Evolutionary conservation across 2,113 vertebrate species (phyloP), one percentile per base, ranked within the genome.

Genomic region (Todiramphus chloris): DNA sequence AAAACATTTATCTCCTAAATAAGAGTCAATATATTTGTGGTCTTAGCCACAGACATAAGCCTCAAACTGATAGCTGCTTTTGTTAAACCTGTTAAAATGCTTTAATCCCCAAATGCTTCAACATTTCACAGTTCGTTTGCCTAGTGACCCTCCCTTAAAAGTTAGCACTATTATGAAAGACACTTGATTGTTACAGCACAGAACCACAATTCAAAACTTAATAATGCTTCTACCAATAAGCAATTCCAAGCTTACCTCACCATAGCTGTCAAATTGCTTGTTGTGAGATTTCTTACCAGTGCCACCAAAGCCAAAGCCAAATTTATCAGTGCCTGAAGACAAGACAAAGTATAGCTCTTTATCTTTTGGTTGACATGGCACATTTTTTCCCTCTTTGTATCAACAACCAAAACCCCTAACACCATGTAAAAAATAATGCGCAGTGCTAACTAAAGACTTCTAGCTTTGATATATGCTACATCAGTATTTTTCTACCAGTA

Each of bases 191-290:
- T 21, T 82, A 59, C 4, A 66, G 24, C 11, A 74, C 17, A 50
- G 35, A 78, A 55, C 1, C 18, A 77, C 75, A 16, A 68, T 1
- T 18, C 5, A 74, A 69, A 88, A 53, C 28, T 15, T 20, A 51
- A 11, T 20, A 51, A 11, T 13, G 11, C n/a, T 93, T 67, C 56
- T 41, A 46, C 16, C 24, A 75, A 24, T 14, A 75, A 4, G 1
- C 9, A 80, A 51, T 24, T 58, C 16, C 16, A 39, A 58, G 6
- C 90, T 96, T 94, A 99, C 99, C 98, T 99, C 99, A 95, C 99
- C 99, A 15, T 99, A 99, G 96, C 99, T 99, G 97, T 99, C 99
- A 98, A 99, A 99, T 62, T 99, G 99, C 84, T 99, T 99, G 96
- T 99, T 99, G 95, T 99, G 98, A 75, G 99, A 99, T 89, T 99